These are phyloP conservation scores for Tragelaphus imberbis DNA, from an alignment of 2,113 vertebrate species.

Conservation along the genomic window DNA sequence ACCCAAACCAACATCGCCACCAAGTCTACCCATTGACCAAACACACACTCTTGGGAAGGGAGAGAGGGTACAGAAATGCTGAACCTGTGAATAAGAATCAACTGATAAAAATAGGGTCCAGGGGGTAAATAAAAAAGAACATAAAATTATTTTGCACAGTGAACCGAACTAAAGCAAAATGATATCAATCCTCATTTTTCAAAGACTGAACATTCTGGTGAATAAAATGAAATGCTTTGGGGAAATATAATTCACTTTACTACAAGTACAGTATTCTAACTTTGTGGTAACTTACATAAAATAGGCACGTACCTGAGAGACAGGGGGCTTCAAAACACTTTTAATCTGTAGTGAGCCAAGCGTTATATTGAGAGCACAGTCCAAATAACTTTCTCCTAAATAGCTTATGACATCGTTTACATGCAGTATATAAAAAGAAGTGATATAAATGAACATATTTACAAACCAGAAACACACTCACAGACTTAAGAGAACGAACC, in stretches of 20 bases:
- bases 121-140: not conserved
- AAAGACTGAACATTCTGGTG: not conserved
- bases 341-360: not conserved
- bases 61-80: not conserved
- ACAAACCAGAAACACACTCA: not conserved
- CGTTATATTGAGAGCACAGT: not conserved
- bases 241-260: not conserved
- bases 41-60: not conserved
- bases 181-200: not conserved
- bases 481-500: not conserved
- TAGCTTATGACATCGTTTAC: not conserved
- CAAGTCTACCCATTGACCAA: not conserved
- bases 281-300: not conserved
- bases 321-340: not conserved
- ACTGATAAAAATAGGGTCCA: not conserved
- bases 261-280: not conserved
- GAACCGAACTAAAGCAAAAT: not conserved
- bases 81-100: not conserved
- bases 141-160: not conserved
- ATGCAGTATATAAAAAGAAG: not conserved
- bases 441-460: not conserved
- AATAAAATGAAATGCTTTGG: not conserved
- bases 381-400: not conserved
- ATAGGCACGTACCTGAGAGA: not conserved
- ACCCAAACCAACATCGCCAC: not conserved